phyloP scores from a whole-genome alignment of 2,797 vertebrate species.

The Coluber constrictor region DNA sequence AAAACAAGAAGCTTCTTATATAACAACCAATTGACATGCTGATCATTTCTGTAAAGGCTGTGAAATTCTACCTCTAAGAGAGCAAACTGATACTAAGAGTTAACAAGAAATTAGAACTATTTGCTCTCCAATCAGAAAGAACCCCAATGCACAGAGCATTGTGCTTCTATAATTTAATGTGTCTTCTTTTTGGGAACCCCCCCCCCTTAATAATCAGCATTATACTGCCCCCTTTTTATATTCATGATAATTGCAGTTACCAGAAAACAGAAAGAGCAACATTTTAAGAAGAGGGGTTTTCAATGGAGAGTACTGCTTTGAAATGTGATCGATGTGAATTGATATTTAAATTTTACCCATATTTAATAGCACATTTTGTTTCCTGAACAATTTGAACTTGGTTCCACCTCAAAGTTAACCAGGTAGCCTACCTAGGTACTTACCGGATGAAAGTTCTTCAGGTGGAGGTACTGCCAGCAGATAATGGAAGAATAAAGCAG shows the following conservation, averaged over 20 bases:
- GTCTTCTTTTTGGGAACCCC: background rate
- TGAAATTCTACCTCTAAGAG: background rate
- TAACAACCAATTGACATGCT: too few species aligned
- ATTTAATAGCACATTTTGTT: background rate
- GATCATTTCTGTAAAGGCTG: background rate
- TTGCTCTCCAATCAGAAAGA: background rate
- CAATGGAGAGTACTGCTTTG: background rate
- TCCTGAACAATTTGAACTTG: background rate
- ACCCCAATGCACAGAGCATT: background rate
- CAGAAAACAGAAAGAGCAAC: background rate
- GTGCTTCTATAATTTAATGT: background rate
- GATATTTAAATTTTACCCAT: background rate
- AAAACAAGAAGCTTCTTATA: background rate
- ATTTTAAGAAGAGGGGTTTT: background rate
- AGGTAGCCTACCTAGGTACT: conserved; percentile 35
- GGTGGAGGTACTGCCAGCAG: conserved; percentile 90
- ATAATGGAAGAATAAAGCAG: conserved; percentile 92
- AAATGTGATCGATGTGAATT: background rate
- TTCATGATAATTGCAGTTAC: background rate
- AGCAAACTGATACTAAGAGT: background rate
- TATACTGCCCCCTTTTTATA: background rate
- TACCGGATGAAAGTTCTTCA: conserved; percentile 81
- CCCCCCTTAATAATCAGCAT: background rate
- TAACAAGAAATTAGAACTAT: background rate
- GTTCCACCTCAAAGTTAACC: background rate